phyloP scores from a whole-genome alignment of 2,797 vertebrate species.

The Esox lucius region DNA sequence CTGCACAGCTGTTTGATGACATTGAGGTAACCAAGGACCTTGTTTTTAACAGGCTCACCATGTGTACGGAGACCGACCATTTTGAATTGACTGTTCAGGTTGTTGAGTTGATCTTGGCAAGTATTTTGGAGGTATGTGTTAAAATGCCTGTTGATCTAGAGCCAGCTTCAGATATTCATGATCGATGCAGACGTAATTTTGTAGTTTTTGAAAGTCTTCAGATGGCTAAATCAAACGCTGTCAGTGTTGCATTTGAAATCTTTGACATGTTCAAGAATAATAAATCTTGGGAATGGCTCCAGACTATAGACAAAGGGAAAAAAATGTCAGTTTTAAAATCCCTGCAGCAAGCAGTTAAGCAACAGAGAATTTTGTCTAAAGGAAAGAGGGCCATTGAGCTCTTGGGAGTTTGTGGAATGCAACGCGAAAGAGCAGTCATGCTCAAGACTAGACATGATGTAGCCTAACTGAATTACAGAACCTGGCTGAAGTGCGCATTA shows the following conservation, averaged over 20 bases:
- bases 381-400: not conserved
- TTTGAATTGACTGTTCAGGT: not conserved
- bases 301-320: not conserved
- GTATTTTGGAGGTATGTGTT: not conserved
- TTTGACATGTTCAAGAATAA: not conserved
- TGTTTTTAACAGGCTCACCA: not conserved
- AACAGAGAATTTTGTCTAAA: not conserved
- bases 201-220: not conserved
- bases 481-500: too few species aligned
- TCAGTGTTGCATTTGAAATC: not conserved
- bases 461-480: too few species aligned
- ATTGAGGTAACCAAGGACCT: not conserved
- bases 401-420: not conserved
- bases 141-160: not conserved
- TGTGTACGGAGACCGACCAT: not conserved
- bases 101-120: not conserved
- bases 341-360: not conserved
- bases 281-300: conserved; percentile 4
- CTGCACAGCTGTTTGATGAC: conserved; percentile 3
- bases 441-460: not conserved
- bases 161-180: not conserved
- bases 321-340: not conserved
- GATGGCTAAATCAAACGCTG: not conserved
- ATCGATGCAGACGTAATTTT: not conserved
- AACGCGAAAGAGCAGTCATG: not conserved